Base-by-base conservation (phyloP, 2,797 vertebrate species). In the Oreortyx pictus region DNA sequence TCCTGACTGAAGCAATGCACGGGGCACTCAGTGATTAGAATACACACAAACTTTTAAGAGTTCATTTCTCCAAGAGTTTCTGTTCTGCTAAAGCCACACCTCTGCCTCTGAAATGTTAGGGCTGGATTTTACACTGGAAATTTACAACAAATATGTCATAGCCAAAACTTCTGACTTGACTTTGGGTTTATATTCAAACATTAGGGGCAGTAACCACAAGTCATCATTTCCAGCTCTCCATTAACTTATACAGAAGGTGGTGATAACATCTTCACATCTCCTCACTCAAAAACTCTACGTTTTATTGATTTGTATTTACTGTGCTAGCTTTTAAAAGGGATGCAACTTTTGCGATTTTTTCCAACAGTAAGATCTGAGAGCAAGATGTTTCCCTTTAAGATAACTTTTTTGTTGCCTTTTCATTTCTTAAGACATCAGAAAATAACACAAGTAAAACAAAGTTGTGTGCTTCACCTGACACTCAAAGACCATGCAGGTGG, bases 401-500 rank as follows among this genome's bases (percentile, higher is more conserved):
- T 18, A 93, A 50, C 16, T 41, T 80, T 11, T 67, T 7, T 35
- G 67, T 39, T 71, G 70, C 12, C 24, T 56, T 90, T 93, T 80
- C 61, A 0, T 2, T 75, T 75, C 74, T 83, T 39, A 77, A 90
- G n/a, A 56, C 62, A 78, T 5, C 23, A 31, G 25, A 82, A 65
- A 89, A 86, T 59, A 93, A 78, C 9, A 76, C 46, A 23, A 86
- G 62, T 54, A 61, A 82, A 70, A 49, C 14, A 66, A 78, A 88
- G 68, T 43, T 90, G 23, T 46, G 60, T 86, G 79, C 35, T 88
- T 88, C 84, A 88, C 81, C 82, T 92, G 85, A 88, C 76, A 85
- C 62, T 87, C 65, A 89, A 72, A 94, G 82, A 92, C 65, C 76
- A 37, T 79, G 88, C 82, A 96, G 86, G 76, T 92, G 52, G 79